Evolutionary conservation across 2,888 invertebrate genomes (phyloP), one percentile per base, ranked within the genome.

Genomic region (Lepidochitona cinerea): DNA sequence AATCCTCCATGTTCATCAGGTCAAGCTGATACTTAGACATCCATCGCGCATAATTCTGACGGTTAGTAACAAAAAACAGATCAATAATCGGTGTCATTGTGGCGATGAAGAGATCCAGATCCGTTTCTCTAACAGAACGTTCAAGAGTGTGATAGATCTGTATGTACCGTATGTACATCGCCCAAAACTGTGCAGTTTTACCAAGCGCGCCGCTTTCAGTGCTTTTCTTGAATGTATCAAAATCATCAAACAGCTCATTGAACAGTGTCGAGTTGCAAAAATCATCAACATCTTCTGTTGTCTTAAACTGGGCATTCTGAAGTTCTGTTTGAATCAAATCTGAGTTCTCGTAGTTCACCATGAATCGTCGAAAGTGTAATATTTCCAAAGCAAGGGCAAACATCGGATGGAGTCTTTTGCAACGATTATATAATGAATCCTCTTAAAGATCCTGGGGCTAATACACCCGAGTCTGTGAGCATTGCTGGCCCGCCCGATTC

Each of bases 341-440:
- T n/a, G n/a, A n/a, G 18, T 26, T 37, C 5, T 53, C 14, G 35
- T 65, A 54, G 26, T 54, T 12, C 23, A 12, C 23, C 54, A 54
- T 53, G 9, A 76, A 81, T 23, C 18, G 36, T 26, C 71, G 53
- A 49, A 77, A 77, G 49, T 81, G 80, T 14, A 79, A 73, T 23
- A 35, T 66, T 52, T 68, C 66, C 29, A 81, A 71, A 29, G 79
- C 76, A 18, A 68, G 59, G 3, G 70, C 73, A 12, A 81, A 54
- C 4, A 82, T n/a, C 29, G 75, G 77, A 65, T 81, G 81, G 2
- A 82, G 26, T 9, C 81, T 49, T 68, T 80, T 81, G 52, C 81
- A 80, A 9, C 78, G 33, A 37, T 80, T 81, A 33, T 77, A 74
- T 65, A 0, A 81, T 26, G 49, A 80, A 75, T 14, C 78, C 79